These are phyloP conservation scores for Andrena trimmerana DNA, from an alignment of 2,888 invertebrate genomes.

Conservation along the genomic window DNA sequence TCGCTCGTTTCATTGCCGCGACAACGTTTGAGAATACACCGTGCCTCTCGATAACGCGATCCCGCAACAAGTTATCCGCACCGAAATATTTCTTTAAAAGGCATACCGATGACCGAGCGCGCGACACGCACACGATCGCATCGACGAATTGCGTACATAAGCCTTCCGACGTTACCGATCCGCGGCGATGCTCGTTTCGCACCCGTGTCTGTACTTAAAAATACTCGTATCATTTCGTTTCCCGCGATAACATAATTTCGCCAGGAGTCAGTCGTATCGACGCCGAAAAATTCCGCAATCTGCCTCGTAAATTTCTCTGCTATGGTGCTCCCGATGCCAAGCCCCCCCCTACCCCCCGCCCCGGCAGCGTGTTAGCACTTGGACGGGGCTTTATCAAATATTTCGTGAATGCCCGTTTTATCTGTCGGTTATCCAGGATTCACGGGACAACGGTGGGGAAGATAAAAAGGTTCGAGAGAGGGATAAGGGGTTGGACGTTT, in stretches of 20 bases:
- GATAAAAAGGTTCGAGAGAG: slow-evolving; percentile 42
- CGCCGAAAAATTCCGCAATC: slow-evolving; percentile 45
- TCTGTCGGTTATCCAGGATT: slow-evolving; percentile 58
- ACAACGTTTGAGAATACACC: not conserved
- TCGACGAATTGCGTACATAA: slow-evolving; percentile 1
- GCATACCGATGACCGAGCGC: not conserved
- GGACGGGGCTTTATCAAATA: slow-evolving; percentile 57
- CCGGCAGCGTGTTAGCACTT: slow-evolving; percentile 17
- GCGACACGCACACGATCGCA: not conserved
- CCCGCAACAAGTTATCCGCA: slow-evolving; percentile 4
- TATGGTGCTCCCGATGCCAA: not conserved
- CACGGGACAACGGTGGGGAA: slow-evolving; percentile 50
- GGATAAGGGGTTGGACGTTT: slow-evolving; percentile 36
- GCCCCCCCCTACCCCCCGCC: slow-evolving; percentile 5
- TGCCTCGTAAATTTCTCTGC: slow-evolving; percentile 49
- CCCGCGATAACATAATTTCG: slow-evolving; percentile 48
- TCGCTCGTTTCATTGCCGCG: slow-evolving; percentile 1
- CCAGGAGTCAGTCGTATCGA: slow-evolving; percentile 28
- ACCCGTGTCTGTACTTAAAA: slow-evolving; percentile 12
- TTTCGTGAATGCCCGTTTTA: slow-evolving; percentile 50
- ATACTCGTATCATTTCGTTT: slow-evolving; percentile 20
- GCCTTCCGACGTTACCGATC: not conserved
- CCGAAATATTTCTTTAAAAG: not conserved
- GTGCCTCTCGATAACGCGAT: too few relatives aligned
- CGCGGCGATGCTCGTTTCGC: not conserved